Conservation (phyloP, 2,797 vertebrate genomes). For the Gobionotothen gibberifrons region DNA sequence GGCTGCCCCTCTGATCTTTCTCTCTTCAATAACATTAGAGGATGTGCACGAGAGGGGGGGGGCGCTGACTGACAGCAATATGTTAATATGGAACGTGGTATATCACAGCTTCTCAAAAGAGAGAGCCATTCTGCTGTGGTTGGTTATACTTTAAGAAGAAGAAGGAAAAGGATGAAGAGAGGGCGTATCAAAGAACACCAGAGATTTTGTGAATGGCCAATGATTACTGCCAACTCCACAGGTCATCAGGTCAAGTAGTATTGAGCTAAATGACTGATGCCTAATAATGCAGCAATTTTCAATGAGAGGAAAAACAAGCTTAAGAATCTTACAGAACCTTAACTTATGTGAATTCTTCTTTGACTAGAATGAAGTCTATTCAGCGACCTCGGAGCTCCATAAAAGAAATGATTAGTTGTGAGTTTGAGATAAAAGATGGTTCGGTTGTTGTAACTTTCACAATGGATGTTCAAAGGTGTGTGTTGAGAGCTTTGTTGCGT, state of each 20-base stretch:
- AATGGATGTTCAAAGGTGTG: background rate
- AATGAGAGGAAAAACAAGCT: background rate
- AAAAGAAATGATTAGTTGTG: background rate
- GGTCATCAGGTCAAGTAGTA: constrained; percentile 22
- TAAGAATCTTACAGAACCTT: background rate
- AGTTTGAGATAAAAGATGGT: background rate
- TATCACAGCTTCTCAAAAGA: constrained; percentile 56
- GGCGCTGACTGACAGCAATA: constrained; percentile 62
- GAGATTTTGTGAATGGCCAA: constrained; percentile 11
- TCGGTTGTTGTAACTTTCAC: background rate
- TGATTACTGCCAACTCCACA: background rate
- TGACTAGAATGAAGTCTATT: background rate
- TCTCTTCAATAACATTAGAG: constrained; percentile 74
- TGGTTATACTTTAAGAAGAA: constrained; percentile 11
- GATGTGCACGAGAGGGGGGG: constrained; percentile 40
- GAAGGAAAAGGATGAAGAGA: background rate
- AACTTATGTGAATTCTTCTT: background rate
- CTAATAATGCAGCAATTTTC: background rate
- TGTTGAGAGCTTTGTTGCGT: background rate
- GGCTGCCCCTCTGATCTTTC: constrained; percentile 75
- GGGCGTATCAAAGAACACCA: background rate
- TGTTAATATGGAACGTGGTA: constrained; percentile 61
- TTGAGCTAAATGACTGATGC: background rate
- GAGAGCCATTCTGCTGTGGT: constrained; percentile 14
- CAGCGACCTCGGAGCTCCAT: background rate